A percentile compares a stretch with the other conserved stretches of the same genome.
phyloP scores from a whole-genome alignment of 2,888 invertebrate genomes.

The Lasioglossum calceatum region DNA sequence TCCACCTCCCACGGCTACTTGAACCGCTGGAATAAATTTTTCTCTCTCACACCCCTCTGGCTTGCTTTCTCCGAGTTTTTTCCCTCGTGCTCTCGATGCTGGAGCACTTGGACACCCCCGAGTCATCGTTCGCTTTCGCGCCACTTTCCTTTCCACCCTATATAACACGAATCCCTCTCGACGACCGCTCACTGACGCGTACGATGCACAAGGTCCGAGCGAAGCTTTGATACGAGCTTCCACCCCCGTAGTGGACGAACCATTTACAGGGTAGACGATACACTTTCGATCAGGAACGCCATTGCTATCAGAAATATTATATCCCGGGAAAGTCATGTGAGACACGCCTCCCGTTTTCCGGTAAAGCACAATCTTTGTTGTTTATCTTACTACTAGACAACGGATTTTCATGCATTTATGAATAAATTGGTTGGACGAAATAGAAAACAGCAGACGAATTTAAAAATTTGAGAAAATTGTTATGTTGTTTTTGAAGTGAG shows the following conservation, averaged over 20 bases:
- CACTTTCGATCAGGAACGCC: conserved; percentile 5
- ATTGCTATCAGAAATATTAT: not conserved
- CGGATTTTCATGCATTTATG: too few relatives aligned
- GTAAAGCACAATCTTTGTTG: not conserved
- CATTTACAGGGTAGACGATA: conserved; percentile 11
- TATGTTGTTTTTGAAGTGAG: too few relatives aligned
- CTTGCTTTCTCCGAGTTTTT: not conserved
- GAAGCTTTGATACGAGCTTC: not conserved
- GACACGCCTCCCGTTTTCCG: not conserved
- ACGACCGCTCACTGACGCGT: conserved; percentile 49
- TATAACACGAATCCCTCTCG: conserved; percentile 49
- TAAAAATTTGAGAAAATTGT: too few relatives aligned
- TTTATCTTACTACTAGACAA: too few relatives aligned
- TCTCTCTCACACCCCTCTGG: not conserved
- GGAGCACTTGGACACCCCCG: conserved; percentile 43
- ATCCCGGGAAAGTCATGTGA: not conserved
- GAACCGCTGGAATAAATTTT: not conserved
- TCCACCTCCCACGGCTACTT: not conserved
- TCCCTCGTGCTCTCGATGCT: conserved; percentile 16
- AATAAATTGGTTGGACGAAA: too few relatives aligned
- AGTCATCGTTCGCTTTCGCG: not conserved
- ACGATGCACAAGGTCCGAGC: conserved; percentile 43
- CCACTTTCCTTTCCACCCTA: conserved; percentile 53
- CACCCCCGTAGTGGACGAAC: conserved; percentile 3
- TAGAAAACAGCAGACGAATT: too few relatives aligned